These are phyloP conservation scores for Gonatopus flavifemur DNA, from an alignment of 1,140 invertebrate genomes.

Conservation along the genomic window DNA sequence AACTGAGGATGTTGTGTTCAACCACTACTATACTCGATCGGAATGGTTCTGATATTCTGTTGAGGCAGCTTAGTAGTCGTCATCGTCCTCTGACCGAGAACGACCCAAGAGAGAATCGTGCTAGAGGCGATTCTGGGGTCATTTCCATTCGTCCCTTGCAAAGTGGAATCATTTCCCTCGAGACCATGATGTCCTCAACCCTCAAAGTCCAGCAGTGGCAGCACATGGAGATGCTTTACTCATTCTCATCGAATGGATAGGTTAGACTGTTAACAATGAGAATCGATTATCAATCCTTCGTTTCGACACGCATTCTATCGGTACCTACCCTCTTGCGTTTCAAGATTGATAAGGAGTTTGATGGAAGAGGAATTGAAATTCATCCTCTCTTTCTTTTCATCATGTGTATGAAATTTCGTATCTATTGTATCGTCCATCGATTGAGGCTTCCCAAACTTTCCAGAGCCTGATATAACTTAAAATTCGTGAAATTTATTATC, in stretches of 20 bases:
- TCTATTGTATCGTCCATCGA: too few relatives aligned
- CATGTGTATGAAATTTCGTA: too few relatives aligned
- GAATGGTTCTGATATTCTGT: conserved; percentile 16
- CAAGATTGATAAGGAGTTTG: too few relatives aligned
- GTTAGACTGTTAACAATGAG: neutral
- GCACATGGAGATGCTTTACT: conserved; percentile 3
- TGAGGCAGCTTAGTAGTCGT: conserved; percentile 36
- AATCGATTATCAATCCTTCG: conserved; percentile 15
- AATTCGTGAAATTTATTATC: neutral
- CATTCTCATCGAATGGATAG: conserved; percentile 18
- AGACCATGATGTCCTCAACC: conserved; percentile 32
- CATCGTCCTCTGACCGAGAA: conserved; percentile 49
- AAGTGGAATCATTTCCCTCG: conserved; percentile 58
- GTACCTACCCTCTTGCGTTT: too few relatives aligned
- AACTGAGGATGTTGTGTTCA: too few relatives aligned
- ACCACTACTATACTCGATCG: too few relatives aligned
- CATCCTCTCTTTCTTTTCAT: too few relatives aligned
- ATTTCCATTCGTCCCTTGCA: conserved; percentile 57
- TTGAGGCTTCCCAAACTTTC: too few relatives aligned
- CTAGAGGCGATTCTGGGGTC: conserved; percentile 43
- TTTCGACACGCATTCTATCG: too few relatives aligned
- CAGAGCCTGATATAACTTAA: too few relatives aligned
- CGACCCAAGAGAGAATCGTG: conserved; percentile 37
- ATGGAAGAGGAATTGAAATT: too few relatives aligned
- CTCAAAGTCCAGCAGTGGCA: conserved; percentile 28